Evolutionary conservation across 2,797 vertebrate species (phyloP), one percentile per base, ranked within the genome.

Genomic region (Myotis findleyi): DNA sequence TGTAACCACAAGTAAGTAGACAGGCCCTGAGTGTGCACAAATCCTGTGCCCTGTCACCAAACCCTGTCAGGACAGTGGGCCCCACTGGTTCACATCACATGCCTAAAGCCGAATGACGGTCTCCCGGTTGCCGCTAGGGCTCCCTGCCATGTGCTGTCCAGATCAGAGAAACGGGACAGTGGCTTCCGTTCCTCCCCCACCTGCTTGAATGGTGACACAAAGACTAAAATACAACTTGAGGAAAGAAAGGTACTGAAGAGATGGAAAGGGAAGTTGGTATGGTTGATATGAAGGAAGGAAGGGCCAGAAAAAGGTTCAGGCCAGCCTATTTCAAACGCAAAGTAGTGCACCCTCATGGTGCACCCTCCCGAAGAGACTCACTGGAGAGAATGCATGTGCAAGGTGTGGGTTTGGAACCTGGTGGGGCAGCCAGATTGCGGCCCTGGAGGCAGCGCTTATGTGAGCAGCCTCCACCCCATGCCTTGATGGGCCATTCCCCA

Each of bases 1-100:
- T 75, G 30, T 94, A 94, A 94, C 96, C 59, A n/a, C 79, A 94
- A 96, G 92, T 94, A 95, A 95, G 94, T 76, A 97, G 96, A 93
- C 72, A 93, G 59, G 85, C 71, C 23, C 27, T 33, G n/a, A 2
- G 6, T 21, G 44, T 16, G 57, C 64, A 17, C 11, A 16, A 88
- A 85, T 53, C 59, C 49, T 0, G 25, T 0, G 2, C 85, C 0
- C 0, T 64, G 73, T 93, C 76, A 88, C 93, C 62, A 87, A 86
- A 96, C 91, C 66, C 64, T 76, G 73, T 49, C 0, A 3, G 72
- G 64, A 92, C 80, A 80, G 68, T 38, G n/a, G 18, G 55, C 47
- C 84, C 77, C 71, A 59, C 59, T n/a, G 87, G 89, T 85, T 72
- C 90, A 83, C 81, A 23, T 0, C 77, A 68, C 55, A 53, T 27